phyloP scores from a whole-genome alignment of 2,888 invertebrate species.

The Esperia sulphurella region DNA sequence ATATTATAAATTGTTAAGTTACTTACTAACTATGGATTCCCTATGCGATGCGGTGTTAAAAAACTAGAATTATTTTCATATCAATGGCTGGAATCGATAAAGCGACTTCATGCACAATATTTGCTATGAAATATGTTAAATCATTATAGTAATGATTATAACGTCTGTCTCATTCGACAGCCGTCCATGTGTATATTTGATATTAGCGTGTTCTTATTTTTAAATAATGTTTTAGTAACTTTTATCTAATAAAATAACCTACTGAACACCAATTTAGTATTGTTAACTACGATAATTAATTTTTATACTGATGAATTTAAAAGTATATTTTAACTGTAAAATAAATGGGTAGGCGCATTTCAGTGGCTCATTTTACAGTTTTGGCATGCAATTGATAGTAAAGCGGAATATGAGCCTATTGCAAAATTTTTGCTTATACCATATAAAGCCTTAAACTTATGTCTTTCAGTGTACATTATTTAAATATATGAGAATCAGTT shows the following conservation, averaged over 20 bases:
- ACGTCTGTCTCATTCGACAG: constrained; percentile 28
- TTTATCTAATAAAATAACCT: constrained; percentile 9
- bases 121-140: constrained; percentile 20
- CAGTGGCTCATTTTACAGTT: too few species aligned
- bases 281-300: constrained; percentile 6
- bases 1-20: constrained; percentile 1
- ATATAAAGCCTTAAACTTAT: too few species aligned
- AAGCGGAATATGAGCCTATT: too few species aligned
- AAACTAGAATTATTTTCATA: too few species aligned
- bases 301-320: neutral
- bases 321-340: neutral
- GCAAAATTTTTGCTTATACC: too few species aligned
- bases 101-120: constrained; percentile 49
- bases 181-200: constrained; percentile 27
- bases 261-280: constrained; percentile 23
- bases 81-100: constrained; percentile 12
- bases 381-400: too few species aligned
- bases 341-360: too few species aligned
- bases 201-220: constrained; percentile 20
- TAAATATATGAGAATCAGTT: too few species aligned
- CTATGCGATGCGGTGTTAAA: constrained; percentile 14
- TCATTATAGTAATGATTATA: constrained; percentile 11
- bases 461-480: too few species aligned
- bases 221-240: constrained; percentile 14
- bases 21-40: constrained; percentile 8